Conservation (phyloP, 2,888 invertebrate genomes). For the Patella ulyssiponensis region DNA sequence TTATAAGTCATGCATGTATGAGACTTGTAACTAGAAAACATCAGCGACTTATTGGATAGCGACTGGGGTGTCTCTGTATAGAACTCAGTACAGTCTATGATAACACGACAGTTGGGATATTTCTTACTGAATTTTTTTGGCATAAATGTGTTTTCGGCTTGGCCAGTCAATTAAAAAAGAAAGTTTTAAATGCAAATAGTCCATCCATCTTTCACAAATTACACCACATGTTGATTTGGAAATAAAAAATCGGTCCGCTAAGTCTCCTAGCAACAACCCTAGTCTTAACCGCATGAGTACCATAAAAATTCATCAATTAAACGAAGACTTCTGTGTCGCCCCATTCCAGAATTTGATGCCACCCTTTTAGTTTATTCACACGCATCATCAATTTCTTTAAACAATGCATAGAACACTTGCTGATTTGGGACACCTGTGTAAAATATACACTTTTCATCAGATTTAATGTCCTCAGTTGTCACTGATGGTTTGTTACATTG, state of each 20-base stretch:
- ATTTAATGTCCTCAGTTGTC: not conserved
- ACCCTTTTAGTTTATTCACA: slow-evolving; percentile 6
- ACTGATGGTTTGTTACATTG: not conserved
- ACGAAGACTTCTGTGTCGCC: slow-evolving; percentile 23
- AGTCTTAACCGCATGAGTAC: slow-evolving; percentile 32
- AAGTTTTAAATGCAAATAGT: not conserved
- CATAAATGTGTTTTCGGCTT: slow-evolving; percentile 16
- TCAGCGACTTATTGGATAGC: slow-evolving; percentile 22
- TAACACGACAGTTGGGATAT: slow-evolving; percentile 35
- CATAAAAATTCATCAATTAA: slow-evolving; percentile 32
- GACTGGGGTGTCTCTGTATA: slow-evolving; percentile 36
- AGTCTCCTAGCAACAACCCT: slow-evolving; percentile 29
- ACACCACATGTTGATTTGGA: slow-evolving; percentile 24
- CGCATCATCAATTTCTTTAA: not conserved
- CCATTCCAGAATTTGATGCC: not conserved
- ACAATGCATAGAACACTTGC: not conserved
- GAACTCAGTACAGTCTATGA: slow-evolving; percentile 46
- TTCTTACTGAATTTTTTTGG: slow-evolving; percentile 30
- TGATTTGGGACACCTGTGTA: not conserved
- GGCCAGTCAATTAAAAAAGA: not conserved
- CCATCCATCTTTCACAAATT: slow-evolving; percentile 21
- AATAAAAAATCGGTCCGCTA: slow-evolving; percentile 28
- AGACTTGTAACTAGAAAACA: slow-evolving; percentile 36
- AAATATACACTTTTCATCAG: not conserved
- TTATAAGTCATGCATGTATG: slow-evolving; percentile 34